A percentile compares a stretch with the other conserved stretches of the same genome.
These are phyloP conservation scores for Panorpa germanica DNA, from an alignment of 2,888 invertebrate genomes.

Conservation along the genomic window DNA sequence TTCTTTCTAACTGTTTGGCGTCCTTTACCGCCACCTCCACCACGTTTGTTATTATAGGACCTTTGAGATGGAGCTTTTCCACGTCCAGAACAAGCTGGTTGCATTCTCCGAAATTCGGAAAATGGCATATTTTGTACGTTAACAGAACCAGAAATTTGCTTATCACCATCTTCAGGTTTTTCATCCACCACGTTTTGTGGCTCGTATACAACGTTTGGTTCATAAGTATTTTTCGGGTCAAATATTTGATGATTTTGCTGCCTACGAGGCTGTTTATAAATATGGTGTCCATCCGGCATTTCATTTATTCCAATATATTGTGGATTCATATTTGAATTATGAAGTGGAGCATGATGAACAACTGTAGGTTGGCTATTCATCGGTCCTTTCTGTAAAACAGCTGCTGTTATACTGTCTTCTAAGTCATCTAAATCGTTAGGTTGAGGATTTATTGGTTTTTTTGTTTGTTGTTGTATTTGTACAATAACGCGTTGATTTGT, in stretches of 20 bases:
- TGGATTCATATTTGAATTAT: slow-evolving; percentile 1
- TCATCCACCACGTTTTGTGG: slow-evolving; percentile 3
- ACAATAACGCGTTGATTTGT: slow-evolving; percentile 9
- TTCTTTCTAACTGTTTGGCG: no score
- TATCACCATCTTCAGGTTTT: slow-evolving; percentile 6
- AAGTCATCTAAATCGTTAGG: slow-evolving; percentile 29
- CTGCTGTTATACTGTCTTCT: slow-evolving; percentile 32
- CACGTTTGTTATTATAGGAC: no score
- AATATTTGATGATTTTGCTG: slow-evolving; percentile 8
- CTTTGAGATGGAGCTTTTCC: no score
- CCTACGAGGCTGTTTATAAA: slow-evolving; percentile 5
- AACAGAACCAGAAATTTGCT: no score
- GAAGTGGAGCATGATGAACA: slow-evolving; percentile 3
- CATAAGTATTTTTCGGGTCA: no score
- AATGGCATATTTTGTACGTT: no score
- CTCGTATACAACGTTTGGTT: slow-evolving; percentile 2
- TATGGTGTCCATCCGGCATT: neutral
- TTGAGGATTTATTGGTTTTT: slow-evolving; percentile 3
- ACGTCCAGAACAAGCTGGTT: no score
- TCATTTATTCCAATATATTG: neutral
- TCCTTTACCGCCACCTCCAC: no score
- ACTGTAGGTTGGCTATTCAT: slow-evolving; percentile 8
- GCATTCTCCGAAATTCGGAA: no score
- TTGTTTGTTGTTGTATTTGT: slow-evolving; percentile 7
- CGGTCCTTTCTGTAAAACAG: slow-evolving; percentile 21